Conservation (phyloP, 2,888 invertebrate species). For the Glaucopsyche alexis region DNA sequence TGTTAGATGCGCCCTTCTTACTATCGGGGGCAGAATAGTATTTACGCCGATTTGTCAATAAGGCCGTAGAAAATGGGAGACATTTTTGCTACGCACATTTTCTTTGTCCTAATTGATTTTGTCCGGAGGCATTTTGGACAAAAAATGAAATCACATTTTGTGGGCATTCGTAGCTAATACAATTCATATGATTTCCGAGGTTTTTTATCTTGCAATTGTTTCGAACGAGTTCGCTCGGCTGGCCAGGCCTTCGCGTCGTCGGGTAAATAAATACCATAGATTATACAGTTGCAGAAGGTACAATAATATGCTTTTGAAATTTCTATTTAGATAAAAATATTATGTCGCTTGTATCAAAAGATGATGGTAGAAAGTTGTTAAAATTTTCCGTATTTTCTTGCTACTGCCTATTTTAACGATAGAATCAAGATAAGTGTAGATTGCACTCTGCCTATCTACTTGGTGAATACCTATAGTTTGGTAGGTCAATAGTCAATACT, state of each 20-base stretch:
- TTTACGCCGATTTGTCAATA: not conserved
- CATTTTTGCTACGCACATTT: not conserved
- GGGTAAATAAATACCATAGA: conserved; percentile 14
- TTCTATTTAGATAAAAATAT: not conserved
- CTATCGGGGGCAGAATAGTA: too few relatives aligned
- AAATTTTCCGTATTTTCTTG: too few relatives aligned
- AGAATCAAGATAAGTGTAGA: not conserved
- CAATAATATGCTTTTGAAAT: not conserved
- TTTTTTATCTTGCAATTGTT: conserved; percentile 20
- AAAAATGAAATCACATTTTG: conserved; percentile 15
- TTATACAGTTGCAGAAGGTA: not conserved
- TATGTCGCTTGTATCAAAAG: not conserved
- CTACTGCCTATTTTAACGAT: too few relatives aligned
- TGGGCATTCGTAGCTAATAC: not conserved
- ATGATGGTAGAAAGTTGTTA: not conserved
- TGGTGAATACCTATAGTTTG: not conserved
- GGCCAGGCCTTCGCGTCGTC: conserved; percentile 13
- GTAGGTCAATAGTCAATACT: not conserved
- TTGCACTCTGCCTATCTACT: not conserved
- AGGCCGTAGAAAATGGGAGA: conserved; percentile 6
- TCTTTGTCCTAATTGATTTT: not conserved
- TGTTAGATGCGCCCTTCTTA: too few relatives aligned
- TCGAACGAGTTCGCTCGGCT: conserved; percentile 22
- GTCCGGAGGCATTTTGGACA: conserved; percentile 9
- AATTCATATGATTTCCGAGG: conserved; percentile 24